Conservation (phyloP, 2,113 vertebrate species). For the Epinephelus moara region DNA sequence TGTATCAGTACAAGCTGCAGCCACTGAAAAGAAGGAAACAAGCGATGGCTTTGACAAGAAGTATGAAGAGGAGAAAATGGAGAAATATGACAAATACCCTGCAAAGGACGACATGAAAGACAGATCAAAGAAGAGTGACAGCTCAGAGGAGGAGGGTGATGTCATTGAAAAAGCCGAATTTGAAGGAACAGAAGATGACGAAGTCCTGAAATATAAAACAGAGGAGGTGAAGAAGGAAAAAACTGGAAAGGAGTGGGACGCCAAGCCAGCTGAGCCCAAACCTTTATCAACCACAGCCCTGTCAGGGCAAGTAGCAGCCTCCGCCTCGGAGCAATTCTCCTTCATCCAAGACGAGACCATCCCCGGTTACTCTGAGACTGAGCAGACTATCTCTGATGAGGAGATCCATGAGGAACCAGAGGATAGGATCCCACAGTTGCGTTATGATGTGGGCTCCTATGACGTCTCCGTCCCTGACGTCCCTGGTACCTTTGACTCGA, state of each 20-base stretch:
- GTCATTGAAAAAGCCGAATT: slow-evolving; percentile 95
- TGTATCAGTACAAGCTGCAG: slow-evolving; percentile 9
- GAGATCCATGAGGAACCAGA: slow-evolving; percentile 96
- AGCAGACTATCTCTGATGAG: slow-evolving; percentile 98
- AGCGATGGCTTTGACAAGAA: slow-evolving; percentile 81
- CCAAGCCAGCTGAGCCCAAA: slow-evolving; percentile 69
- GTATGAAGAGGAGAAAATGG: slow-evolving; percentile 83
- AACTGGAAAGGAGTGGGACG: slow-evolving; percentile 76
- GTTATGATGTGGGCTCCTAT: slow-evolving; percentile 88
- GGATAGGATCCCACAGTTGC: slow-evolving; percentile 90
- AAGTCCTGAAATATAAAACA: slow-evolving; percentile 76
- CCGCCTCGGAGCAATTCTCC: slow-evolving; percentile 90
- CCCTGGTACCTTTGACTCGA: slow-evolving; percentile 88
- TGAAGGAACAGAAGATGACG: slow-evolving; percentile 90
- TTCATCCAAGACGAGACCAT: slow-evolving; percentile 99
- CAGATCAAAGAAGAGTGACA: slow-evolving; percentile 85
- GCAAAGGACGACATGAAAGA: slow-evolving; percentile 66
- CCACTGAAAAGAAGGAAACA: slow-evolving; percentile 52
- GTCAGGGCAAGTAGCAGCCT: slow-evolving; percentile 43
- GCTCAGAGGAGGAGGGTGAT: slow-evolving; percentile 87
- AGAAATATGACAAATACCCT: slow-evolving; percentile 75
- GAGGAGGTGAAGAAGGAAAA: slow-evolving; percentile 81
- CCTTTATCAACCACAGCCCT: slow-evolving; percentile 4
- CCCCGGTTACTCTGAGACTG: slow-evolving; percentile 96
- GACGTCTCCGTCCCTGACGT: slow-evolving; percentile 91